These are phyloP conservation scores for Rhogogaster chlorosoma DNA, from an alignment of 2,888 invertebrate species.

Conservation along the genomic window DNA sequence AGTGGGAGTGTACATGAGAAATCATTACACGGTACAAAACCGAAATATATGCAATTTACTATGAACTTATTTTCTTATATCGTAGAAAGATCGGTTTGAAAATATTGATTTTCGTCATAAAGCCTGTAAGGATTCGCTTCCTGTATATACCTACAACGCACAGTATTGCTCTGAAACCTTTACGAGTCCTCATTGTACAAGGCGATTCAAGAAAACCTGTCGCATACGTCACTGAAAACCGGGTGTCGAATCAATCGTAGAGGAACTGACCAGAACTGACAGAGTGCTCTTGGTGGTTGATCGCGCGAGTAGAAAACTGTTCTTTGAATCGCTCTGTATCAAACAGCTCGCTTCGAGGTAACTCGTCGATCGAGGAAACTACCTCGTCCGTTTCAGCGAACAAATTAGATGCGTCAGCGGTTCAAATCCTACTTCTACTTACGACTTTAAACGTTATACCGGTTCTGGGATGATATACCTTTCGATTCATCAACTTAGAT, in stretches of 20 bases:
- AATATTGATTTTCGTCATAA: not conserved
- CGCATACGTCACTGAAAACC: not conserved
- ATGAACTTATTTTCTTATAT: not conserved
- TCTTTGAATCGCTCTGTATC: not conserved
- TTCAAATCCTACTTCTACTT: not conserved
- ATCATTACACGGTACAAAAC: not conserved
- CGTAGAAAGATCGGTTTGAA: not conserved
- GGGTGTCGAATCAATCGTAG: not conserved
- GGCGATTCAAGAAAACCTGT: constrained; percentile 7
- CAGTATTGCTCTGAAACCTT: not conserved
- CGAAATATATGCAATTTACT: not conserved
- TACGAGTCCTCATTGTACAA: not conserved
- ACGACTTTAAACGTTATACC: not conserved
- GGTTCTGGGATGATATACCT: not conserved
- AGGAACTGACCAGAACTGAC: not conserved
- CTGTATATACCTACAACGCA: not conserved
- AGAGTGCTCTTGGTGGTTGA: not conserved
- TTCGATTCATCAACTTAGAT: not conserved
- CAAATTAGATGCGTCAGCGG: not conserved
- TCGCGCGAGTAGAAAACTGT: not conserved
- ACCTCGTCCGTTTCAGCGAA: constrained; percentile 30
- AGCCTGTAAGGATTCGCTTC: not conserved
- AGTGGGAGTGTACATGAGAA: too few species aligned
- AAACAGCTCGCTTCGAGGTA: not conserved
- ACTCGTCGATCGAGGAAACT: constrained; percentile 18